Percentiles rank a stretch among this genome's conserved stretches.
These are phyloP conservation scores for Anomalospiza imberbis DNA, from an alignment of 2,797 vertebrate genomes.

Conservation along the genomic window DNA sequence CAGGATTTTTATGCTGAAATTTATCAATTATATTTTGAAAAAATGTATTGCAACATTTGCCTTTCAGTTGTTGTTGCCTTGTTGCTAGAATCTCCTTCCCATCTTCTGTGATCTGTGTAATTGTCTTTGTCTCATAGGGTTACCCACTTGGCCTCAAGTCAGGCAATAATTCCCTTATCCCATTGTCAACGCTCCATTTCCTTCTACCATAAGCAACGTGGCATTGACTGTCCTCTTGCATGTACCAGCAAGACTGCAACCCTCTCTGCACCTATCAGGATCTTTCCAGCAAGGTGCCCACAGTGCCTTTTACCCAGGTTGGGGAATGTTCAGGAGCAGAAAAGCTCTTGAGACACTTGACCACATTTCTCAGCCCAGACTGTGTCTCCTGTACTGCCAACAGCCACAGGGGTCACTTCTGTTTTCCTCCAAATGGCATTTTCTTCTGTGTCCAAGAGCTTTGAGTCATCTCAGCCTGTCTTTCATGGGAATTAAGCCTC, in stretches of 20 bases:
- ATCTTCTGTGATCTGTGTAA: neutral
- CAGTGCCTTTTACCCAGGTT: neutral
- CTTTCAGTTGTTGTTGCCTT: neutral
- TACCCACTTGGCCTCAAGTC: neutral
- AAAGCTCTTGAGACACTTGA: neutral
- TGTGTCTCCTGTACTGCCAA: neutral
- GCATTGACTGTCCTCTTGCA: neutral
- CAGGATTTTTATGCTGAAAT: neutral
- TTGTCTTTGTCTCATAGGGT: neutral
- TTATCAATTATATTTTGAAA: slow-evolving; percentile 1
- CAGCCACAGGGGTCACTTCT: neutral
- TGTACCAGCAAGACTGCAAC: neutral
- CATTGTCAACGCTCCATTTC: neutral
- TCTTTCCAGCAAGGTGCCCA: neutral
- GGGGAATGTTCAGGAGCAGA: neutral
- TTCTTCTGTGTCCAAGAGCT: neutral
- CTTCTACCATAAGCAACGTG: neutral
- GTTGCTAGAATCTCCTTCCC: neutral
- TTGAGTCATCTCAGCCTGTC: neutral
- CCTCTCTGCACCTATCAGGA: neutral
- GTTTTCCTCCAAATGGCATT: neutral
- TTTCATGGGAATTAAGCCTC: neutral
- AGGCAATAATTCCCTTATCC: neutral
- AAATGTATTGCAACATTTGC: neutral
- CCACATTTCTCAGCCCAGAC: neutral